These are phyloP conservation scores for Acleris holmiana DNA, from an alignment of 2,888 invertebrate species.

Conservation along the genomic window DNA sequence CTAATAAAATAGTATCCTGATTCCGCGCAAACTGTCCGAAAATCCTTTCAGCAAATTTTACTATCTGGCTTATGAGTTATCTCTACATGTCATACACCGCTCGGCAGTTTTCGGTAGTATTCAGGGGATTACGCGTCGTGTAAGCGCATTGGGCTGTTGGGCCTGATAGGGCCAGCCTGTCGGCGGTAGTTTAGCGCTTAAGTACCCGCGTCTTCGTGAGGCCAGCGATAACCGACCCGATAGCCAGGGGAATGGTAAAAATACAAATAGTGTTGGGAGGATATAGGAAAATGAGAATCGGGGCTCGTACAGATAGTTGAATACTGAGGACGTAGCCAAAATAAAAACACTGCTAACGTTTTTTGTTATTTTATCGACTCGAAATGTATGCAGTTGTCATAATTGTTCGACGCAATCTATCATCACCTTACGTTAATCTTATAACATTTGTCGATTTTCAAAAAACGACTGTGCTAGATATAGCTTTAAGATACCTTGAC, in stretches of 20 bases:
- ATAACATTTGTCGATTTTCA: no score
- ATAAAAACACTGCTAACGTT: no score
- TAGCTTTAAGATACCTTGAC: no score
- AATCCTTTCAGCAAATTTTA: slow-evolving; percentile 22
- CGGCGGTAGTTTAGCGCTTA: slow-evolving; percentile 57
- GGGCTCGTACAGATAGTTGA: no score
- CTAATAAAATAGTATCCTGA: background rate
- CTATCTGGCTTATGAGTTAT: slow-evolving; percentile 41
- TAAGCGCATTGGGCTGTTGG: slow-evolving; percentile 43
- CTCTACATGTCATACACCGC: slow-evolving; percentile 42
- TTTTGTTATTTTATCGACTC: no score
- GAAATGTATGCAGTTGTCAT: no score
- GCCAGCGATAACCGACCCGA: slow-evolving; percentile 45
- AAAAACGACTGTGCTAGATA: no score
- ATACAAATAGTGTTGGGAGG: slow-evolving; percentile 4
- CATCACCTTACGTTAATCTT: no score
- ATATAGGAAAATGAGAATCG: background rate
- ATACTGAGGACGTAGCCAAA: no score
- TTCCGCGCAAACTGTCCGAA: slow-evolving; percentile 4
- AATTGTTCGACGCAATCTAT: no score
- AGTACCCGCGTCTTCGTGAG: slow-evolving; percentile 57
- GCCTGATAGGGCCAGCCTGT: slow-evolving; percentile 55
- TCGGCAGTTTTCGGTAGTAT: slow-evolving; percentile 49
- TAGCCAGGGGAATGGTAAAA: slow-evolving; percentile 5
- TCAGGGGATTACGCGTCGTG: slow-evolving; percentile 28